Evolutionary conservation across 2,113 vertebrate species (phyloP), one percentile per base, ranked within the genome.

Genomic region (Corythaeola cristata): DNA sequence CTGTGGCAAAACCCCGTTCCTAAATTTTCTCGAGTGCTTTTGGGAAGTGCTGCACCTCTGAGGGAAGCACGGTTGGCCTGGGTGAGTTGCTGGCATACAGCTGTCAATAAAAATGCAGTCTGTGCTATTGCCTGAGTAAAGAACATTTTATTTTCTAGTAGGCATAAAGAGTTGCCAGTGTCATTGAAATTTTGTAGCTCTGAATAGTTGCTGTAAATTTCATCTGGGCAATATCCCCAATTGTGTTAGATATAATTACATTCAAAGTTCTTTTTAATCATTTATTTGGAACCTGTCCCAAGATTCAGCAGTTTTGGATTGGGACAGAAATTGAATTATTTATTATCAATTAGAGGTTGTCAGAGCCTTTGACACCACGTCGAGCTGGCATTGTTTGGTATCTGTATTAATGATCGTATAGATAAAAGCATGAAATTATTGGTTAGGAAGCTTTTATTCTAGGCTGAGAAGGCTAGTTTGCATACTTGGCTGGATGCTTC

Each of bases 291-390:
- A 91, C 71, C 4, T 80, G 75, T 95, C 97, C 97, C 96, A 97
- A 97, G 92, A 95, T 97, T 95, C 95, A 95, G 90, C 89, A 95
- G 78, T 96, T 97, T 97, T 96, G 96, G 96, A 95, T 67, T 55
- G 87, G 95, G 96, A 88, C 71, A 96, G 93, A 95, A 96, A 96
- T 96, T 97, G 97, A 97, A 97, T 97, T 97, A 97, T 97, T 97
- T 97, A 97, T 97, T 97, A 97, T 97, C 97, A 97, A 97, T 97
- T 97, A 97, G 96, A 96, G 95, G 89, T 92, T 97, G 93, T 97
- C 94, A 96, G 96, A 97, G 96, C 92, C 95, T 97, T 96, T 97
- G 97, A 97, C 96, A 95, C 74, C 95, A 91, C n/a, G 39, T 96
- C 1, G 91, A 95, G 97, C 87, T 96, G 93, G 90, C 91, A 96